phyloP scores from a whole-genome alignment of 2,888 invertebrate genomes.

The Panzeria rudis region DNA sequence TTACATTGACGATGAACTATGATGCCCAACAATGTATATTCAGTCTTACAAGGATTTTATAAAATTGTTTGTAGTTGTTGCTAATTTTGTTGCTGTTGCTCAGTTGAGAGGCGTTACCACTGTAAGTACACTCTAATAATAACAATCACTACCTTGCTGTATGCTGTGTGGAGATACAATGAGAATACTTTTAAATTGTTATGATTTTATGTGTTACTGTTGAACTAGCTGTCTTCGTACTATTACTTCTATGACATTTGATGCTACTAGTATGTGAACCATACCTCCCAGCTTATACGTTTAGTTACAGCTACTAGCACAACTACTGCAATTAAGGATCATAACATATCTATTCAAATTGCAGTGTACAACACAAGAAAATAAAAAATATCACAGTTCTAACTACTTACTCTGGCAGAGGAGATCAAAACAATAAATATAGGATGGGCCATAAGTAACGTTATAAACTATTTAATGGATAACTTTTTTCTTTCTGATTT shows the following conservation, averaged over 20 bases:
- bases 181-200: constrained; percentile 1
- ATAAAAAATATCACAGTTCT: too few species aligned
- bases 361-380: too few species aligned
- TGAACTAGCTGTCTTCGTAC: background rate
- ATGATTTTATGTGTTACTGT: constrained; percentile 20
- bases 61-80: constrained; percentile 3
- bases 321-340: background rate
- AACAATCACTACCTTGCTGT: constrained; percentile 7
- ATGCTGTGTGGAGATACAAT: background rate
- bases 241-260: constrained; percentile 1
- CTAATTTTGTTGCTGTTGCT: constrained; percentile 8
- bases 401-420: too few species aligned
- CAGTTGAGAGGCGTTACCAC: constrained; percentile 35
- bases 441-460: too few species aligned
- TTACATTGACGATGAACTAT: constrained; percentile 60
- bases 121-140: constrained; percentile 17
- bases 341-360: background rate
- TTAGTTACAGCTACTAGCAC: background rate
- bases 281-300: background rate
- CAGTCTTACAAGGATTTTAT: background rate
- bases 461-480: too few species aligned
- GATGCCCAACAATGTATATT: constrained; percentile 35
- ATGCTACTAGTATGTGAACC: constrained; percentile 10
- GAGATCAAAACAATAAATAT: too few species aligned
- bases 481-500: too few species aligned